Evolutionary conservation across 2,113 vertebrate species (phyloP).

Genomic region (Dipodomys merriami): DNA sequence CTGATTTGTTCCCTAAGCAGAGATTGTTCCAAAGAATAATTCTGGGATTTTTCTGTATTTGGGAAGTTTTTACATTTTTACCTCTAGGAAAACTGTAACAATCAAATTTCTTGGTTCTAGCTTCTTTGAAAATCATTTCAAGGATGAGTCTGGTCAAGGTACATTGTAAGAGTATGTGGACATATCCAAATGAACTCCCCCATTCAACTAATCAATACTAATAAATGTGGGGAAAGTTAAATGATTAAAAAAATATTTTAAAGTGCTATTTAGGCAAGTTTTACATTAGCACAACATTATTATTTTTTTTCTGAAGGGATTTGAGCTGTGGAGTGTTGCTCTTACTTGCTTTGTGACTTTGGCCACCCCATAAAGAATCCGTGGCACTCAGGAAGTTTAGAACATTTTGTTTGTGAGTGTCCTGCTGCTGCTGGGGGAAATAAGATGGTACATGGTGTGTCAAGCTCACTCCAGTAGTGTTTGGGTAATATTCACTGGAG

Average conservation of each 20-base stretch:
- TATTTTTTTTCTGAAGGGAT: too few relatives aligned
- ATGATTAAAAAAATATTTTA: not conserved
- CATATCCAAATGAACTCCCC: too few relatives aligned
- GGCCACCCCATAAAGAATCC: not conserved
- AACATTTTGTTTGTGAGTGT: not conserved
- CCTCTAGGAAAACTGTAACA: not conserved
- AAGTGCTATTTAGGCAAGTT: not conserved
- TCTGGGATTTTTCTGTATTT: not conserved
- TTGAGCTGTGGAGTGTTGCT: not conserved
- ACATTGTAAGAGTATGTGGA: too few relatives aligned
- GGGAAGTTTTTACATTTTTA: not conserved
- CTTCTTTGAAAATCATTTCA: not conserved
- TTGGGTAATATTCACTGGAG: not conserved
- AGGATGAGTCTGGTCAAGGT: not conserved
- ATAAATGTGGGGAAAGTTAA: too few relatives aligned
- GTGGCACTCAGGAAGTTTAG: not conserved
- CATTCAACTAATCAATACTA: too few relatives aligned
- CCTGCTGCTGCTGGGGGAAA: not conserved
- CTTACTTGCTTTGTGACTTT: accelerated
- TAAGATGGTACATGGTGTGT: not conserved
- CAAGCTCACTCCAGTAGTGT: not conserved
- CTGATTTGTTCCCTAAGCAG: too few relatives aligned
- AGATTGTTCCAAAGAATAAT: not conserved
- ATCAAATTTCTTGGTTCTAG: not conserved
- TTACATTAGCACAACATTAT: not conserved